Percentiles rank a stretch among this genome's conserved stretches.
Evolutionary conservation across 2,888 invertebrate species (phyloP).

Genomic region (Troilus luridus): DNA sequence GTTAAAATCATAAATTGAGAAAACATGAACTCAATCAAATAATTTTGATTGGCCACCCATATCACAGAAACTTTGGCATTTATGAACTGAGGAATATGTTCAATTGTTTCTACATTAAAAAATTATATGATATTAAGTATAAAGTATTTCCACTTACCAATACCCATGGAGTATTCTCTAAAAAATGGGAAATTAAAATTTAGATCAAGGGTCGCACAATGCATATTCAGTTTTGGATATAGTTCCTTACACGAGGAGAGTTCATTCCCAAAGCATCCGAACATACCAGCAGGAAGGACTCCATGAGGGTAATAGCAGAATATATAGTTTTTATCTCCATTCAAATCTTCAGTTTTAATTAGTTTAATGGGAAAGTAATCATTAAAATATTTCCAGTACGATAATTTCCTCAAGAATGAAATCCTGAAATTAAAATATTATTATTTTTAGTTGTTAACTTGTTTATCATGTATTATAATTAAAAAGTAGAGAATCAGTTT

Average conservation of each 20-base stretch:
- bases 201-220: constrained; percentile 79
- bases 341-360: constrained; percentile 86
- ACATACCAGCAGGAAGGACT: constrained; percentile 84
- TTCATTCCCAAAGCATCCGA: constrained; percentile 84
- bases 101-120: not conserved
- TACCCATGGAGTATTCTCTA: constrained; percentile 72
- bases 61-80: not conserved
- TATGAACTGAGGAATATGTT: not conserved
- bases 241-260: constrained; percentile 72
- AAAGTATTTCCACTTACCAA: constrained; percentile 68
- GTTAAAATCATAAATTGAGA: not conserved
- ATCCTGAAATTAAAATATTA: constrained; percentile 69
- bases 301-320: constrained; percentile 95
- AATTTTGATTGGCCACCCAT: not conserved
- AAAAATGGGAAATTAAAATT: constrained; percentile 82
- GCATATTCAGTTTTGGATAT: constrained; percentile 77
- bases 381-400: constrained; percentile 81
- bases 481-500: not conserved
- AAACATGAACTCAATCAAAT: not conserved
- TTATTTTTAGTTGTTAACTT: not conserved
- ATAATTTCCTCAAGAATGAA: constrained; percentile 77
- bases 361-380: constrained; percentile 90
- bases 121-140: not conserved
- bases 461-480: not conserved
- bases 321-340: constrained; percentile 85